phyloP scores from a whole-genome alignment of 2,113 vertebrate genomes.

The Ivindomyrus marchei region DNA sequence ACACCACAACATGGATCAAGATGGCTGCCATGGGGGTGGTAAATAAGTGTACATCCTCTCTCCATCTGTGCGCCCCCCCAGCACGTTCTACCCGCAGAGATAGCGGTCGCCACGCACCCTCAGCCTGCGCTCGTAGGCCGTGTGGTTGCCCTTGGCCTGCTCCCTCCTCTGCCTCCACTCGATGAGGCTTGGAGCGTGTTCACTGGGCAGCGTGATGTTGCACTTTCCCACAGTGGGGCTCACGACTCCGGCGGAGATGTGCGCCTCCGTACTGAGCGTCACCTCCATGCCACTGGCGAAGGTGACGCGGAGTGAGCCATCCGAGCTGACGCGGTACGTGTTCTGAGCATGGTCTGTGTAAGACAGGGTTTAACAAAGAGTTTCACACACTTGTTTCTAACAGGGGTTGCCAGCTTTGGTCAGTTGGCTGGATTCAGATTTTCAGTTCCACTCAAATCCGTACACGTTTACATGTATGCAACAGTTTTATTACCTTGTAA shows the following conservation, averaged over 20 bases:
- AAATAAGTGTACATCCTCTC: not conserved
- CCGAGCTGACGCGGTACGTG: constrained; percentile 86
- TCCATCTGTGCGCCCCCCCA: not conserved
- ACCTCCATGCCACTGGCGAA: constrained; percentile 97
- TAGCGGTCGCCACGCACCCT: constrained; percentile 63
- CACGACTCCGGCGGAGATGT: constrained; percentile 78
- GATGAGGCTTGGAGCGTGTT: constrained; percentile 88
- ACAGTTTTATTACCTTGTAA: not conserved
- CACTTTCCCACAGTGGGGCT: constrained; percentile 89
- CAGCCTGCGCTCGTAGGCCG: constrained; percentile 86
- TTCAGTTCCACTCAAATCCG: not conserved
- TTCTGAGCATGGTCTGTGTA: constrained; percentile 81
- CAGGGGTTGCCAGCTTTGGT: not conserved
- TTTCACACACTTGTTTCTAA: not conserved
- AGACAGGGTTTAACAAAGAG: not conserved
- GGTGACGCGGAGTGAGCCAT: constrained; percentile 83
- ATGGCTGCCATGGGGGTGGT: not conserved
- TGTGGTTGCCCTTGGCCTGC: constrained; percentile 88
- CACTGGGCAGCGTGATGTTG: constrained; percentile 92
- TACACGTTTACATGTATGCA: not conserved
- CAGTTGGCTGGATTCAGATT: not conserved
- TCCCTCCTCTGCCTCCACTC: constrained; percentile 96
- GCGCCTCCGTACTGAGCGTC: constrained; percentile 85
- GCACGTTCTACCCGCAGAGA: not conserved
- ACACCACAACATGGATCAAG: not conserved